Evolutionary conservation across 2,113 vertebrate genomes (phyloP).

Genomic region (Mionectes macconnelli): DNA sequence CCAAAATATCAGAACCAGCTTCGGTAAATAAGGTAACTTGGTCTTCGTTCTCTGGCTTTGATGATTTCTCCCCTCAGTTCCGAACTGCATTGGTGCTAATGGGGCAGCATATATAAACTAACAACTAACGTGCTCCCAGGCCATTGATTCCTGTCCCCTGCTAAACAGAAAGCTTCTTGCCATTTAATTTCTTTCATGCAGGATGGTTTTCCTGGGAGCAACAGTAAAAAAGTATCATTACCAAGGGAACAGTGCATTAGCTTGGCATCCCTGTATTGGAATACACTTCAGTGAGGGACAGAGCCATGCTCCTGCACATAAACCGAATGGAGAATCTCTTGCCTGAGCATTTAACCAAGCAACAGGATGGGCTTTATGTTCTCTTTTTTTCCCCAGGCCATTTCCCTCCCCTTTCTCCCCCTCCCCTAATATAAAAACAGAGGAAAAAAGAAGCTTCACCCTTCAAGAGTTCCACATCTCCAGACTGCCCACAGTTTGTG

Average conservation of each 20-base stretch:
- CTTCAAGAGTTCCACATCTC: background rate
- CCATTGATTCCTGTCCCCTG: conserved; percentile 17
- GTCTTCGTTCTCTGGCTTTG: background rate
- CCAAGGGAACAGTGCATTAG: conserved; percentile 11
- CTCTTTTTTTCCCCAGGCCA: background rate
- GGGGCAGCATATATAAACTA: background rate
- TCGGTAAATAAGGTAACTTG: background rate
- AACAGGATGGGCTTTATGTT: background rate
- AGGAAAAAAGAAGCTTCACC: background rate
- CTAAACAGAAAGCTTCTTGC: background rate
- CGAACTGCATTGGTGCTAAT: background rate
- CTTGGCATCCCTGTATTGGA: background rate
- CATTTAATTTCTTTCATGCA: conserved; percentile 42
- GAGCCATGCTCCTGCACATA: background rate
- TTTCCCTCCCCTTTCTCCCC: background rate
- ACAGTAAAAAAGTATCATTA: conserved; percentile 20
- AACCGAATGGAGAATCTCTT: background rate
- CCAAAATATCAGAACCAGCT: background rate
- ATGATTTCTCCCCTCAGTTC: background rate
- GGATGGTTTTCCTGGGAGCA: conserved; percentile 17
- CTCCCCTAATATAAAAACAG: background rate
- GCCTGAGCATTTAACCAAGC: background rate
- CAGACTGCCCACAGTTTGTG: background rate
- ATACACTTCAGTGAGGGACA: background rate
- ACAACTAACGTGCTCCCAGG: background rate